Base-by-base conservation (phyloP, 2,113 vertebrate species). In the Engystomops pustulosus region DNA sequence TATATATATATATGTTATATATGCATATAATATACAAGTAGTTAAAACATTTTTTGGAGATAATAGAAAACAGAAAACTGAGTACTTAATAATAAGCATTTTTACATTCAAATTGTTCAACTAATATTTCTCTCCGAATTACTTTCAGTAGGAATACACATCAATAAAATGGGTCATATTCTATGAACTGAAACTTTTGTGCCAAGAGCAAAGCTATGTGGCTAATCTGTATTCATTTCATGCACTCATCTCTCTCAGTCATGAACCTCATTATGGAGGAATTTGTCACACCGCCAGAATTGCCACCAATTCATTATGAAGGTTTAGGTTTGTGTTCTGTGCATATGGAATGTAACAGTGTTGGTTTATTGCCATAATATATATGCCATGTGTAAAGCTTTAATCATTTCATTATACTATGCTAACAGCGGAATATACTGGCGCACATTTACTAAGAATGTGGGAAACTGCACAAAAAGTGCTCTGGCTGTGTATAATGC, bases 271-370 rank as follows among this genome's bases (percentile, higher is more conserved):
- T 41, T 78, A 18, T 45, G 4, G 3, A 23, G 41, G 11, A 44
- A 18, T 44, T 27, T 62, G 9, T 62, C n/a, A 62, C 55, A 62
- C 12, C 23, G 62, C 25, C 6, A 62, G 20, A 79, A 62, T 45
- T 62, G 10, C 4, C 41, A 25, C 18, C n/a, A 14, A 79, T 44
- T 62, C 44, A 79, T 44, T 65, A 79, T 79, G 38, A 20, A 65
- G 38, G 34, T 27, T 79, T 79, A 44, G 53, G 3, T 62, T 27
- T 30, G 36, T 4, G 5, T 7, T 65, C 1, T 65, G 36, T 65
- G 12, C 6, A 30, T 10, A 76, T n/a, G 20, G 32, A 15, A 38
- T 8, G 3, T 55, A 20, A 49, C 71, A 77, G 8, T 15, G 45
- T 65, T 41, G 18, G 14, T 27, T 14, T 79, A 65, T 45, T 27